These are phyloP conservation scores for Scotopteryx bipunctaria DNA, from an alignment of 2,888 invertebrate genomes.

Conservation along the genomic window DNA sequence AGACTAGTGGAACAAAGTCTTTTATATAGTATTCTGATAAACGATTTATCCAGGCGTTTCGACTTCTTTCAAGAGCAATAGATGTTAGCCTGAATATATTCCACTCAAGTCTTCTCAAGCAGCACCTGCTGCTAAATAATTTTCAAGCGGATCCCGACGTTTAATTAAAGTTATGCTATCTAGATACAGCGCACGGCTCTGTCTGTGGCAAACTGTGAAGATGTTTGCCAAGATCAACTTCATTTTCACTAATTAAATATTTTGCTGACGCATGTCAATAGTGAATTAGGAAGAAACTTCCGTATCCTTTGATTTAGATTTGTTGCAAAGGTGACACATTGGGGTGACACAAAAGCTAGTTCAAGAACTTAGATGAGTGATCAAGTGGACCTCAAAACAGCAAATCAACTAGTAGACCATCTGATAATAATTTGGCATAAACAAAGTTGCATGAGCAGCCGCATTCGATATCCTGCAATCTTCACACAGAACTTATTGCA, in stretches of 20 bases:
- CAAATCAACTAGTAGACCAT: too few species aligned
- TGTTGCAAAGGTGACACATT: too few species aligned
- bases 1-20: too few species aligned
- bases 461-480: conserved; percentile 1
- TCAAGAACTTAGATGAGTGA: too few species aligned
- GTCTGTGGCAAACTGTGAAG: not conserved
- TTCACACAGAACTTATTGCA: conserved; percentile 7
- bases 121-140: conserved; percentile 35
- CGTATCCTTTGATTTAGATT: too few species aligned
- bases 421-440: not conserved
- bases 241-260: not conserved
- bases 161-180: conserved; percentile 33
- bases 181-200: not conserved
- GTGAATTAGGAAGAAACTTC: too few species aligned
- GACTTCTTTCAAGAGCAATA: not conserved
- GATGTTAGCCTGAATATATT: conserved; percentile 2
- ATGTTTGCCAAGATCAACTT: not conserved
- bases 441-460: not conserved
- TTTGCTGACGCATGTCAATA: not conserved
- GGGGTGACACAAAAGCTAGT: too few species aligned
- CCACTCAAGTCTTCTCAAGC: conserved; percentile 21
- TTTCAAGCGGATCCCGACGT: conserved; percentile 26
- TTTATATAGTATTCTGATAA: too few species aligned
- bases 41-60: too few species aligned
- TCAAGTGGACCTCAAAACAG: too few species aligned